Base-by-base conservation (phyloP, 2,113 vertebrate genomes). In the Oceanodroma tethys region DNA sequence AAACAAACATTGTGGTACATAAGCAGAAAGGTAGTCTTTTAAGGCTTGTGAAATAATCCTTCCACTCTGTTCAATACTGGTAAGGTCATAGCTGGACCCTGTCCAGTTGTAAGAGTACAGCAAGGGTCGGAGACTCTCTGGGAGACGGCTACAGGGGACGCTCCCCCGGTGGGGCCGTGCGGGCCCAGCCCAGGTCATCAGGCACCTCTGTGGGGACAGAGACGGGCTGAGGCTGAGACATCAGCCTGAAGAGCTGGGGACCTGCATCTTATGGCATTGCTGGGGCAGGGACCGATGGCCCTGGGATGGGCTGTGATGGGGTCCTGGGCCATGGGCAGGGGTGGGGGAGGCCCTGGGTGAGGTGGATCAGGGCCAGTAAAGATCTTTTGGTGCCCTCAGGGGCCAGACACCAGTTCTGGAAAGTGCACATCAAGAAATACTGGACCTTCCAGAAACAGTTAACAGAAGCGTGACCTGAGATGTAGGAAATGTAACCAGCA, bases 1-100 rank as follows among this genome's bases (percentile, higher is more conserved):
- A 95, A 96, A 58, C 53, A 95, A 95, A 96, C 50, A 71, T 26
- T 81, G 59, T 19, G 13, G 60, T 89, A 56, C 53, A 63, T 85
- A 93, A 81, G 76, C 50, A 93, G 50, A 78, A 93, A 87, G 32
- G 73, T 92, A 81, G 82, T 78, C 7, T 55, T 79, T 65, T 50
- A 86, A 86, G 25, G 55, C 42, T 91, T 74, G 42, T 90, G 42
- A 78, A 95, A 81, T 55, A 91, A 80, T 45, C 42, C 52, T 90
- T 90, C 21, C 11, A 8, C 9, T 73, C 72, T 76, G 17, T 58
- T 89, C 55, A 22, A 19, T 63, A 59, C 8, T 12, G 4, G 52
- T 71, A 65, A 94, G 47, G 60, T 34, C 1, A 0, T 7, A 74
- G 53, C 42, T 59, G 43, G 42, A 52, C 32, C 10, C 11, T 13